These are phyloP conservation scores for Suncus etruscus DNA, from an alignment of 2,113 vertebrate species.

Conservation along the genomic window DNA sequence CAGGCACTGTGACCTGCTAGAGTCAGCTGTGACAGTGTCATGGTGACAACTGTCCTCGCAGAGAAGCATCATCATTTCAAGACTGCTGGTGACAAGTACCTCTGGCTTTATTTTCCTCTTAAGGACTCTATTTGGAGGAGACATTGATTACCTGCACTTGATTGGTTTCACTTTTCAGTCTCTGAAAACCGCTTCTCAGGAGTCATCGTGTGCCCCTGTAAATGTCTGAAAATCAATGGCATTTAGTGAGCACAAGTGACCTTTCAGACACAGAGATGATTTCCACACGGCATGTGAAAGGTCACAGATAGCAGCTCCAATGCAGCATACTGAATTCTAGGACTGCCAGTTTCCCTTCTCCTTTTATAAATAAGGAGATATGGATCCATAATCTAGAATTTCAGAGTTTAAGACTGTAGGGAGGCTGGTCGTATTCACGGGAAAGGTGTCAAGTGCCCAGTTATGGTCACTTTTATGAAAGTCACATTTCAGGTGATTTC, in stretches of 20 bases:
- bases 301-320: slow-evolving; percentile 76
- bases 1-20: background rate
- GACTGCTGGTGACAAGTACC: background rate
- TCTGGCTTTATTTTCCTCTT: background rate
- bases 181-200: slow-evolving; percentile 64
- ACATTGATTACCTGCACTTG: slow-evolving; percentile 67
- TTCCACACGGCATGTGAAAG: slow-evolving; percentile 78
- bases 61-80: background rate
- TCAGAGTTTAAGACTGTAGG: background rate
- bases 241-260: slow-evolving; percentile 75
- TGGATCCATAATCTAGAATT: background rate
- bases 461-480: background rate
- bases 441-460: too few species aligned
- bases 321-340: slow-evolving; percentile 64
- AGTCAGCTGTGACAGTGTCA: background rate
- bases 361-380: background rate
- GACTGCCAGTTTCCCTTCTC: slow-evolving; percentile 48
- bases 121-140: slow-evolving; percentile 56
- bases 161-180: slow-evolving; percentile 58
- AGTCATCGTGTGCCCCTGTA: slow-evolving; percentile 68
- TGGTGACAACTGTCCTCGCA: background rate
- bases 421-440: background rate
- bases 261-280: slow-evolving; percentile 72
- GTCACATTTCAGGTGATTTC: background rate
- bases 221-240: slow-evolving; percentile 81